Conservation (phyloP, 2,113 vertebrate species). For the Semicossyphus pulcher region DNA sequence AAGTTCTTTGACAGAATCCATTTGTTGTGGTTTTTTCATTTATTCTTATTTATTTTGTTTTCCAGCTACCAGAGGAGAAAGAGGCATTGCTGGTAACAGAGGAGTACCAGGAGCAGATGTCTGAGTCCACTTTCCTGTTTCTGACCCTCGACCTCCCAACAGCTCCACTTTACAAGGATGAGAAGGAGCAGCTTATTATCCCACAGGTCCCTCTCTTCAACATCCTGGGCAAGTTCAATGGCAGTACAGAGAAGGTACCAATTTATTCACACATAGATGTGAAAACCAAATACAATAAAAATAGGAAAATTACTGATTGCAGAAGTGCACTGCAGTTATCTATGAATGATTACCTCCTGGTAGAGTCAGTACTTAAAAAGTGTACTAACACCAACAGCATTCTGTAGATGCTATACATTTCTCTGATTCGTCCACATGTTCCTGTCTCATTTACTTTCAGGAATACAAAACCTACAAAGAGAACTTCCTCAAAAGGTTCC, state of each 20-base stretch:
- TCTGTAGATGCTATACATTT: too few species aligned
- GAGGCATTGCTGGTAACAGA: slow-evolving; percentile 90
- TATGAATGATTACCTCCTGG: too few species aligned
- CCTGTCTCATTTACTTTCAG: slow-evolving; percentile 66
- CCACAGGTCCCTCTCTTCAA: slow-evolving; percentile 98
- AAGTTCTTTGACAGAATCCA: not conserved
- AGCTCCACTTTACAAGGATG: slow-evolving; percentile 96
- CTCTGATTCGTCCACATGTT: slow-evolving; percentile 1
- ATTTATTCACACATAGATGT: not conserved
- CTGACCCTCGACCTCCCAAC: slow-evolving; percentile 96
- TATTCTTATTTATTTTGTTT: not conserved
- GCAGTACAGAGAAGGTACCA: slow-evolving; percentile 92
- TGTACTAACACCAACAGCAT: too few species aligned
- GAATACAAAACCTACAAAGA: slow-evolving; percentile 99
- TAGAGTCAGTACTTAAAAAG: too few species aligned
- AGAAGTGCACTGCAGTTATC: not conserved
- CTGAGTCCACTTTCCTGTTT: slow-evolving; percentile 95
- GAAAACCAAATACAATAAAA: not conserved
- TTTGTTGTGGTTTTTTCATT: not conserved
- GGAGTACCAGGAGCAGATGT: slow-evolving; percentile 96
- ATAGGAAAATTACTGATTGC: not conserved
- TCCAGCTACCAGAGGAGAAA: slow-evolving; percentile 92
- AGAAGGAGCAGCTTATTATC: slow-evolving; percentile 98
- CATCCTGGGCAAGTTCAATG: slow-evolving; percentile 96
- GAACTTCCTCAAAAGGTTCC: slow-evolving; percentile 97